Conservation (phyloP, 2,113 vertebrate genomes). For the Australoheros scitulus region DNA sequence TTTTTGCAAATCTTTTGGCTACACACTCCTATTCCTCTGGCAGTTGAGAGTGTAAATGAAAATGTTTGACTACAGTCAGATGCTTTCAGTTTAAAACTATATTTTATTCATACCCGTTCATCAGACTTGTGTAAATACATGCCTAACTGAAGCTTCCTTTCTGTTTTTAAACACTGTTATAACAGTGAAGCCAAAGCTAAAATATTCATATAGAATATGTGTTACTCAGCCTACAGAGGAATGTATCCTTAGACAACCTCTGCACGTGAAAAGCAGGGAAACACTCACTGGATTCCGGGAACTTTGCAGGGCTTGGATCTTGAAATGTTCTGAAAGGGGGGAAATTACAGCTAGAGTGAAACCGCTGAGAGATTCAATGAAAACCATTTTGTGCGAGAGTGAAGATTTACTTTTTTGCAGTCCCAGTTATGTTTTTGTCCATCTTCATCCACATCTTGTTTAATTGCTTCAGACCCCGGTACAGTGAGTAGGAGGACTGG, state of each 20-base stretch:
- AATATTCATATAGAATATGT: neutral
- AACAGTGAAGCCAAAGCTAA: neutral
- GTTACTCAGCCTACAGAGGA: neutral
- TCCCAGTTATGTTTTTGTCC: constrained; percentile 89
- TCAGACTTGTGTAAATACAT: neutral
- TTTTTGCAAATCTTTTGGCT: constrained; percentile 27
- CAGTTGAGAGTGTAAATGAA: neutral
- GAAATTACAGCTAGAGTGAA: neutral
- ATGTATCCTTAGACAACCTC: neutral
- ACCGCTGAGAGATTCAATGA: neutral
- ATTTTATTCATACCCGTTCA: constrained; percentile 30
- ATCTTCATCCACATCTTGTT: constrained; percentile 84
- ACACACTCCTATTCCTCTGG: constrained; percentile 1
- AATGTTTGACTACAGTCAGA: constrained; percentile 15
- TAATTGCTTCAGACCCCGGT: constrained; percentile 87
- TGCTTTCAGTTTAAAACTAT: constrained; percentile 22
- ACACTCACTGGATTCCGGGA: constrained; percentile 95
- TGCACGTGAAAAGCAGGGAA: neutral
- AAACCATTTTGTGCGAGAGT: neutral
- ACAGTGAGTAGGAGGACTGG: constrained; percentile 90
- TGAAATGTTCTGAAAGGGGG: constrained; percentile 79
- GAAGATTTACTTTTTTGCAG: constrained; percentile 84
- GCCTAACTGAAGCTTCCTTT: neutral
- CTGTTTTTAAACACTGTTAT: neutral
- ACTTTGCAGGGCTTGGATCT: constrained; percentile 93